A percentile compares a stretch with the other conserved stretches of the same genome.
phyloP scores from a whole-genome alignment of 1,140 invertebrate species.

The Caenorhabditis briggsae region DNA sequence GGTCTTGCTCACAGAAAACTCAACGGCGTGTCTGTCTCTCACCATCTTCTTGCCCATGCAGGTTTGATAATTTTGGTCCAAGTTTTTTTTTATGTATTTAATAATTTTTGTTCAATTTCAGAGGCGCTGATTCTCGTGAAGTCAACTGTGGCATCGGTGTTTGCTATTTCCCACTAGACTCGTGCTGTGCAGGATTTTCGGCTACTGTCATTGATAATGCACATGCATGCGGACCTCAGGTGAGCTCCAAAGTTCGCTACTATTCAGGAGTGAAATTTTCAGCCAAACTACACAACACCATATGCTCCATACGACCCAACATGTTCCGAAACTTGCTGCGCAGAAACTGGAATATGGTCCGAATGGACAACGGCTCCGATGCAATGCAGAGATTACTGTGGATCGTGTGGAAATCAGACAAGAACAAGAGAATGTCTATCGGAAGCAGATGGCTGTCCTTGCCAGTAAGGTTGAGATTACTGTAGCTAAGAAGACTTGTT shows the following conservation, averaged over 20 bases:
- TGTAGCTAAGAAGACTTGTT: not conserved
- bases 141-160: constrained; percentile 27
- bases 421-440: constrained; percentile 33
- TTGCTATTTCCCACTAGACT: constrained; percentile 26
- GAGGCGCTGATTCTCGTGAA: not conserved
- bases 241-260: not conserved
- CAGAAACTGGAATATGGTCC: constrained; percentile 52
- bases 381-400: constrained; percentile 53
- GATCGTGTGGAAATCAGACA: constrained; percentile 33
- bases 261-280: not conserved
- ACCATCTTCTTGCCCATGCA: constrained; percentile 10
- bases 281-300: constrained; percentile 59
- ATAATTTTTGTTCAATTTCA: not conserved
- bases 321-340: constrained; percentile 3
- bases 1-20: constrained; percentile 59
- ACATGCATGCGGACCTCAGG: constrained; percentile 60
- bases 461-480: not conserved
- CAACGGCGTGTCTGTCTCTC: constrained; percentile 51
- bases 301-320: constrained; percentile 55
- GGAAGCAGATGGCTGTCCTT: constrained; percentile 27
- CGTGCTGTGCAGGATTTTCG: constrained; percentile 9
- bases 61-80: not conserved
- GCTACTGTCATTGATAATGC: not conserved
- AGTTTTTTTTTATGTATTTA: not conserved
- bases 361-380: constrained; percentile 13